Conservation (phyloP, 2,797 vertebrate species). For the Xenentodon cancila region DNA sequence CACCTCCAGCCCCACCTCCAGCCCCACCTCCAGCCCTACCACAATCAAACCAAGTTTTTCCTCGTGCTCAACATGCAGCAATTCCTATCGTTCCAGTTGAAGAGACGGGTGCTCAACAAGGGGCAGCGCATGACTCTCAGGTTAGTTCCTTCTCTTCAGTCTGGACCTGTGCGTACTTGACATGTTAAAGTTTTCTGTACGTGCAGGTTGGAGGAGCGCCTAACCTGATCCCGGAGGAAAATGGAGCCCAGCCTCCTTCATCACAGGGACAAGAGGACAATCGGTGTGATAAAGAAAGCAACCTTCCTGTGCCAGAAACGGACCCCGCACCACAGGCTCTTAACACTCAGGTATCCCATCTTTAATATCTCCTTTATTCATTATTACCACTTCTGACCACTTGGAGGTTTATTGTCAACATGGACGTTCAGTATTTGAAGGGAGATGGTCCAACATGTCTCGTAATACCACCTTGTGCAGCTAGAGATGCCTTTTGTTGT, state of each 20-base stretch:
- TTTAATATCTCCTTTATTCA: not conserved
- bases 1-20: not conserved
- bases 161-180: not conserved
- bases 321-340: conserved; percentile 6
- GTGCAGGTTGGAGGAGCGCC: conserved; percentile 7
- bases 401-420: too few relatives aligned
- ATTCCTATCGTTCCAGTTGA: not conserved
- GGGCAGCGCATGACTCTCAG: not conserved
- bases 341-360: conserved; percentile 5
- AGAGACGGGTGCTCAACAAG: conserved; percentile 22
- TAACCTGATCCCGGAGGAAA: not conserved
- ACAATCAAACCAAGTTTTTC: fast-evolving
- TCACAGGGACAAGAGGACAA: not conserved
- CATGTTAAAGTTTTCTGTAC: not conserved
- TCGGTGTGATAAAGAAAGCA: not conserved
- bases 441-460: too few relatives aligned
- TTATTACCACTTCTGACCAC: too few relatives aligned
- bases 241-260: not conserved
- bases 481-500: too few relatives aligned
- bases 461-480: too few relatives aligned
- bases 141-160: conserved; percentile 20
- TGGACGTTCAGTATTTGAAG: too few relatives aligned
- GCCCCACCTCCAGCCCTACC: not conserved
- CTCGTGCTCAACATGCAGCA: conserved; percentile 29
- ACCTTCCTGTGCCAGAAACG: conserved; percentile 46